These are phyloP conservation scores for Rhombomys opimus DNA, from an alignment of 2,113 vertebrate species.

Conservation along the genomic window DNA sequence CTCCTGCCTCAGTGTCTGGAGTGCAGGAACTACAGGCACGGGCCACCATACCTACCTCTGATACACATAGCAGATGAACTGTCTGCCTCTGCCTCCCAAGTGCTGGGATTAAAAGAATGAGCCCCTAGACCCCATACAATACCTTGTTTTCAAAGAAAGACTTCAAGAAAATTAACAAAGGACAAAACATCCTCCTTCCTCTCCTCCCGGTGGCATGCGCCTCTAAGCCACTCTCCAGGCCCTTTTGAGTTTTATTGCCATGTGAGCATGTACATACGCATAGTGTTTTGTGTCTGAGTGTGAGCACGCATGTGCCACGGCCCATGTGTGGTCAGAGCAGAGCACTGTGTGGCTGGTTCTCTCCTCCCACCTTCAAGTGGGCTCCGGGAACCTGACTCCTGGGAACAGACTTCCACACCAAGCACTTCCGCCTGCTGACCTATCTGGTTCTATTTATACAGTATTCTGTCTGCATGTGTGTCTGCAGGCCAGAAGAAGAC, in stretches of 20 bases:
- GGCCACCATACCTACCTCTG: not conserved
- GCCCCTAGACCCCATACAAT: not conserved
- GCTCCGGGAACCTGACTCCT: not conserved
- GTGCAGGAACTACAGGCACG: too few species aligned
- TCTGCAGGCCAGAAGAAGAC: too few species aligned
- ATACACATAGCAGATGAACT: not conserved
- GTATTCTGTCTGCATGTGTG: too few species aligned
- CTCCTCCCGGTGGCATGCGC: too few species aligned
- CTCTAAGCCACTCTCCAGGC: not conserved
- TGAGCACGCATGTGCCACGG: not conserved
- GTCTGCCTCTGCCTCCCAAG: not conserved
- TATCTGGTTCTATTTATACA: too few species aligned
- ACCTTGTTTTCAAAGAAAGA: not conserved
- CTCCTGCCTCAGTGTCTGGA: not conserved
- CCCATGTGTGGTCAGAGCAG: not conserved
- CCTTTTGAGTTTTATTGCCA: not conserved
- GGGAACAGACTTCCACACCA: not conserved
- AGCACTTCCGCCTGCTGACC: not conserved
- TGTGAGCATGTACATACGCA: not conserved
- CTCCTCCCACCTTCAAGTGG: not conserved
- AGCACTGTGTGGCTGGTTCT: not conserved
- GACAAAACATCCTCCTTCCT: too few species aligned
- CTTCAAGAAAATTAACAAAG: not conserved
- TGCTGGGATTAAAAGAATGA: not conserved
- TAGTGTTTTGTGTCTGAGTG: not conserved